A percentile compares a stretch with the other conserved stretches of the same genome.
These are phyloP conservation scores for Enchytraeus crypticus DNA, from an alignment of 2,888 invertebrate genomes.

Conservation along the genomic window DNA sequence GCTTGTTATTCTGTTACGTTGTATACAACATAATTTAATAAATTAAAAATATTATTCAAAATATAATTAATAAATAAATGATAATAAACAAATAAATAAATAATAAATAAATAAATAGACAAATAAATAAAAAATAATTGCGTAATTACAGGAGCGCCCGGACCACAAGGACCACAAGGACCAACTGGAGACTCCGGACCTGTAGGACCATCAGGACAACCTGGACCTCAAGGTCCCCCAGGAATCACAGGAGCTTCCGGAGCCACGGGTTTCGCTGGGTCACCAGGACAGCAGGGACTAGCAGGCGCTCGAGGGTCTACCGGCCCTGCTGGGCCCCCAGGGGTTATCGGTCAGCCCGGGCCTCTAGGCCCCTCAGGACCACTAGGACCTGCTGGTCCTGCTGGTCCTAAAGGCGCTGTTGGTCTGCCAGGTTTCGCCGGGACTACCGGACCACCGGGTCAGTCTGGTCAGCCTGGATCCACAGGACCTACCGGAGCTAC, in stretches of 20 bases:
- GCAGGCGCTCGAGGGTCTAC: background rate
- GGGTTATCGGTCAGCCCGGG: background rate
- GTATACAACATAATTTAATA: too few species aligned
- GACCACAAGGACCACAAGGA: background rate
- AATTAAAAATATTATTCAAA: slow-evolving; percentile 9
- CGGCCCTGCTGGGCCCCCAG: background rate
- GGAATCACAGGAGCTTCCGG: slow-evolving; percentile 9
- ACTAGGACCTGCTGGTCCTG: slow-evolving; percentile 10
- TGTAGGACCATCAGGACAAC: background rate
- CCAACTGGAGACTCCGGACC: background rate
- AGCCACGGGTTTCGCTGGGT: slow-evolving; percentile 13
- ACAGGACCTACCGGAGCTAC: background rate
- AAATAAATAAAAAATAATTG: too few species aligned
- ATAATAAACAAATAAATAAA: too few species aligned
- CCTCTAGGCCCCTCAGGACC: slow-evolving; percentile 9
- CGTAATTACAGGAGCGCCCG: background rate
- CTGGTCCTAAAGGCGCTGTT: slow-evolving; percentile 10
- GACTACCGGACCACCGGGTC: slow-evolving; percentile 7
- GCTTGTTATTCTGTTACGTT: too few species aligned
- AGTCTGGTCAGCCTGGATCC: background rate
- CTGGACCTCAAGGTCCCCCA: background rate
- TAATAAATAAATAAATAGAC: too few species aligned
- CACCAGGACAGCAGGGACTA: slow-evolving; percentile 12
- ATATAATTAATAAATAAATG: too few species aligned
- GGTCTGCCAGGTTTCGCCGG: slow-evolving; percentile 16